Evolutionary conservation across 2,797 vertebrate species (phyloP).

Genomic region (Pogonophryne albipinna): DNA sequence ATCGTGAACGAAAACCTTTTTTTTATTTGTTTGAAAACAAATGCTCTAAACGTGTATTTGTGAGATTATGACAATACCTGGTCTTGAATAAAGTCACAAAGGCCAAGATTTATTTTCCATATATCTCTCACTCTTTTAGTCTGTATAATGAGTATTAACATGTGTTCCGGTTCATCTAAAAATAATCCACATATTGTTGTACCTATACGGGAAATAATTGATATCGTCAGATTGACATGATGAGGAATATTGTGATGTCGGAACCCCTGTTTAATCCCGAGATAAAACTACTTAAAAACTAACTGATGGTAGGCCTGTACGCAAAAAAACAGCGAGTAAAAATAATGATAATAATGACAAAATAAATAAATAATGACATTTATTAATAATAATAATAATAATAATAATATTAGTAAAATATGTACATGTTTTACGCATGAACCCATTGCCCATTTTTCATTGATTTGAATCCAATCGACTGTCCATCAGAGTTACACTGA

Average conservation of each 20-base stretch:
- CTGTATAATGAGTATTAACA: not conserved
- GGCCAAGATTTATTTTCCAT: not conserved
- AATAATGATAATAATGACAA: no score
- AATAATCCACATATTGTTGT: not conserved
- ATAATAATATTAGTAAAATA: not conserved
- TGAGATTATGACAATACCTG: not conserved
- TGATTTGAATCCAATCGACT: not conserved
- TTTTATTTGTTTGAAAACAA: not conserved
- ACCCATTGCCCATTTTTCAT: not conserved
- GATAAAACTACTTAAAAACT: not conserved
- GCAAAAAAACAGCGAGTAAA: not conserved
- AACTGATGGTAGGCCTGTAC: no score
- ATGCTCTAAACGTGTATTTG: not conserved
- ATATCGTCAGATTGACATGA: not conserved
- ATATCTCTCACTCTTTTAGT: not conserved
- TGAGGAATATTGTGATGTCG: not conserved
- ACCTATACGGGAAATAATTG: no score
- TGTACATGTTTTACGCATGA: slow-evolving; percentile 10
- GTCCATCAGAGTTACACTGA: slow-evolving; percentile 33
- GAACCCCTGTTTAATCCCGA: not conserved
- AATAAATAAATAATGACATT: no score
- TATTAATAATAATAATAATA: not conserved
- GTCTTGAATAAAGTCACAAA: slow-evolving; percentile 5
- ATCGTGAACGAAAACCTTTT: not conserved
- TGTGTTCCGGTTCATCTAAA: not conserved